Base-by-base conservation (phyloP, 1,140 invertebrate genomes). In the Nilaparvata lugens region DNA sequence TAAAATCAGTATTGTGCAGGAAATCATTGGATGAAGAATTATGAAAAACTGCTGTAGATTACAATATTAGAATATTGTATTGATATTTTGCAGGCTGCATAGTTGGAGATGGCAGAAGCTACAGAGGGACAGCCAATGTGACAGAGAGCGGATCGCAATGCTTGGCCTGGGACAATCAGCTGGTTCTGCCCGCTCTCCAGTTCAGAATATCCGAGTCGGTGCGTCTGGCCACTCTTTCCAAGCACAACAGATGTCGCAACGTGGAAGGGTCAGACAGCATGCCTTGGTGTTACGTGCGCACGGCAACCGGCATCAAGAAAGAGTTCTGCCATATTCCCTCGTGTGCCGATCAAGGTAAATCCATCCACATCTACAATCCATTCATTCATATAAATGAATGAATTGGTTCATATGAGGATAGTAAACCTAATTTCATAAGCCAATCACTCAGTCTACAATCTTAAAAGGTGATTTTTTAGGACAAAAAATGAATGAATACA, bases 221-320 rank as follows among this genome's bases (percentile, higher is more conserved):
- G 5, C 59, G 70, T 25, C 70, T 69, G 40, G 62, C 71, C 2
- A 71, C 71, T 64, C 65, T 80, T 42, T 67, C 67, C 57, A 65
- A 60, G 0, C 78, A 82, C 58, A 81, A 82, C 66, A 77, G 75
- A 62, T 83, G 81, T 62, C 72, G 80, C 58, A 82, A 82, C 70
- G 76, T 78, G 1, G 77, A 75, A 65, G 74, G 76, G 0, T 67
- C 63, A 4, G 74, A 73, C n/a, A 75, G 78, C 35, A 71, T 68
- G n/a, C 81, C 81, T 0, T 83, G 81, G 81, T 83, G 81, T 61
- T 83, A 72, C 63, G 71, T 72, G 14, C 69, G 62, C 53, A 55
- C 58, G 11, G 51, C 43, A 19, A 55, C 35, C 21, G 57, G 65
- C 4, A 73, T 74, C 1, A 69, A 75, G 56, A 73, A 71, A 21